Conservation (phyloP, 2,888 invertebrate species). For the Apotomis turbidana region DNA sequence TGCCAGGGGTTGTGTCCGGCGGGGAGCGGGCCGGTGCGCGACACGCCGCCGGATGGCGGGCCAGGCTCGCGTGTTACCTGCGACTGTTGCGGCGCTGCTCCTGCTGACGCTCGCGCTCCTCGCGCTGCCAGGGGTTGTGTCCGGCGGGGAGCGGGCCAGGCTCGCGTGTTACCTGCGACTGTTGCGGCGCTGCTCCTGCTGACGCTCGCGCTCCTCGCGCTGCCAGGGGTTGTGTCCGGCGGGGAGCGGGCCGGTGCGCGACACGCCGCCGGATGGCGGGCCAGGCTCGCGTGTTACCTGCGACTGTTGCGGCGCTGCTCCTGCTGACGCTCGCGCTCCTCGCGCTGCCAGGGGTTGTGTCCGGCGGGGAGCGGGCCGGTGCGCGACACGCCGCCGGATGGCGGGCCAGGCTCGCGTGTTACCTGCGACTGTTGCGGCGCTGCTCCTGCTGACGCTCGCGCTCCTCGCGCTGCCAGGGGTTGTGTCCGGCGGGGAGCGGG, state of each 20-base stretch:
- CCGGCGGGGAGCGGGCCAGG: conserved; percentile 30
- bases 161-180: conserved; percentile 15
- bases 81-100: conserved; percentile 60
- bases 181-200: conserved; percentile 66
- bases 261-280: conserved; percentile 83
- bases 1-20: conserved; percentile 93
- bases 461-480: conserved; percentile 97
- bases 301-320: conserved; percentile 60
- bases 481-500: conserved; percentile 67
- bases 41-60: conserved; percentile 83
- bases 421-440: conserved; percentile 50
- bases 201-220: conserved; percentile 94
- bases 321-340: conserved; percentile 92
- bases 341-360: conserved; percentile 96
- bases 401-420: not conserved
- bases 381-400: conserved; percentile 84
- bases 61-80: conserved; percentile 9
- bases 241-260: conserved; percentile 41
- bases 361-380: conserved; percentile 36
- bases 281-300: conserved; percentile 9
- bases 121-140: conserved; percentile 96
- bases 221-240: conserved; percentile 93
- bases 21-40: conserved; percentile 41
- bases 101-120: conserved; percentile 92
- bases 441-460: conserved; percentile 88